phyloP scores from a whole-genome alignment of 2,113 vertebrate genomes.

The Chlorodrepanis virens region DNA sequence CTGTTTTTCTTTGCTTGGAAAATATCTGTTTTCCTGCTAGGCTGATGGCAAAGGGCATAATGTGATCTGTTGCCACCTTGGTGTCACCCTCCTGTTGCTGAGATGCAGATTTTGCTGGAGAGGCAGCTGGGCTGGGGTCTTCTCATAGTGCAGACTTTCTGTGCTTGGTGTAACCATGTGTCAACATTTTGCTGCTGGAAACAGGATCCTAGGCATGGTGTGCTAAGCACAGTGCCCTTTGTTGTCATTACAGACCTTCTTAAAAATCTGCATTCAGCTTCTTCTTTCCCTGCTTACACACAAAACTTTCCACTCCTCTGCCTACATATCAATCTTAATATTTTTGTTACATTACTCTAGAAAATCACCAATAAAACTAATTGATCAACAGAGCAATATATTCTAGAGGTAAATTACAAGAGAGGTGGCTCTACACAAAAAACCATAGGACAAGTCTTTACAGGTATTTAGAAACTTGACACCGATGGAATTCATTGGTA shows the following conservation, averaged over 20 bases:
- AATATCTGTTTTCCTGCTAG: background rate
- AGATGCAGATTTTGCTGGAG: background rate
- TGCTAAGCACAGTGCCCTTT: background rate
- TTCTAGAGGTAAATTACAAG: background rate
- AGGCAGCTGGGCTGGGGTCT: background rate
- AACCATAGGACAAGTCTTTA: background rate
- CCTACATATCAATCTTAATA: background rate
- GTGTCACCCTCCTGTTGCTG: background rate
- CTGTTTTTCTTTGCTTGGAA: background rate
- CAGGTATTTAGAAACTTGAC: background rate
- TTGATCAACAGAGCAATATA: background rate
- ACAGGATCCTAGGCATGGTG: background rate
- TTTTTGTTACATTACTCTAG: background rate
- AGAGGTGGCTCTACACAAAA: background rate
- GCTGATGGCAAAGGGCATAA: background rate
- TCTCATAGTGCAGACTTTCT: background rate
- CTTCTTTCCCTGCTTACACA: background rate
- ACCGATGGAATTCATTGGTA: rapidly evolving
- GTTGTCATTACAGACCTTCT: background rate
- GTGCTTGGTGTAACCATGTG: background rate
- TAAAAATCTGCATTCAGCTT: background rate
- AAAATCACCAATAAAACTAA: background rate
- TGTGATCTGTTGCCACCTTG: background rate
- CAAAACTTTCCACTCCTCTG: background rate
- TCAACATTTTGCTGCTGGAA: background rate